Evolutionary conservation across 2,888 invertebrate species (phyloP), one percentile per base, ranked within the genome.

Genomic region (Shargacucullia verbasci): DNA sequence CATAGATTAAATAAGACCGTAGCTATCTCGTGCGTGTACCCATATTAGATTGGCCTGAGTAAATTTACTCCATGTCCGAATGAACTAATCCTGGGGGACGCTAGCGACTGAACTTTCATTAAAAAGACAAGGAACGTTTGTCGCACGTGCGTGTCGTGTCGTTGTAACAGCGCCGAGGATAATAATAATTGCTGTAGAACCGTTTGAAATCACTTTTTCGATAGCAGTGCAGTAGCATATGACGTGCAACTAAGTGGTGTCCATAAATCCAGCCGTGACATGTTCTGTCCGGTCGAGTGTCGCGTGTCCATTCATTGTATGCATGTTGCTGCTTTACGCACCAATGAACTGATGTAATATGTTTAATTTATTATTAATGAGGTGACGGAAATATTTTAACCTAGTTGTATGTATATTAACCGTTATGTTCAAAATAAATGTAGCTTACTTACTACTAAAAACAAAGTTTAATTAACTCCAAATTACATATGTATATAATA

Each of bases 41-140:
- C 72, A 80, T 80, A 88, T 88, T 87, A 90, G 85, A 90, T 89
- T 90, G 89, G 84, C 80, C 81, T 81, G 86, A 86, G 90, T 89
- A 90, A 90, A 91, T 89, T 89, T 87, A 80, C 85, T 83, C 84
- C 80, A 81, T 84, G 88, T 85, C 87, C 85, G 86, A 90, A 90
- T 89, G 85, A 87, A 88, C 83, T 82, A 84, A 83, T 86, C 87
- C 85, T 82, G 73, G 62, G 86, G 83, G 85, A 84, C 80, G 64
- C 74, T 73, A 69, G 73, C 73, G 65, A 76, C 63, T 72, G 78
- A 73, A 77, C 82, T 83, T 85, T 88, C 83, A 87, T 88, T 89
- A 85, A 85, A 82, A 83, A 80, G 76, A 79, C 78, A 82, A 73
- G 74, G 70, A 73, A 78, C 67, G 69, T 73, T 79, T 69, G 63